Evolutionary conservation across 2,113 vertebrate species (phyloP), one percentile per base, ranked within the genome.

Genomic region (Sterrhoptilus dennistouni): DNA sequence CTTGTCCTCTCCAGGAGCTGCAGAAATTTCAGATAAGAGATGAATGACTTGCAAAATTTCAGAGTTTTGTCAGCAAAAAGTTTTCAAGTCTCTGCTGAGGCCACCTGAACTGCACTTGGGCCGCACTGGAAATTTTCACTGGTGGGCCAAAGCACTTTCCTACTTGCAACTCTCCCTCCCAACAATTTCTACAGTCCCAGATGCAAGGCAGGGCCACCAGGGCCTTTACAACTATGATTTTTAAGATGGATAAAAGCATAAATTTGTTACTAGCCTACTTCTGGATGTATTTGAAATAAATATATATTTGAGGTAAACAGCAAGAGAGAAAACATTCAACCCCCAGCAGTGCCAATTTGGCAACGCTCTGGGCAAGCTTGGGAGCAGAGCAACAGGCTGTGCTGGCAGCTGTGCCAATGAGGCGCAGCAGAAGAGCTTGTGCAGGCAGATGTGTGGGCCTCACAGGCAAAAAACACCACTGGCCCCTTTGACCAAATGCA

Each of bases 311-410:
- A 76, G 49, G 45, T 59, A 85, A 79, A 53, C 10, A 82, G 21
- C 36, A 49, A 54, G 60, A 7, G 11, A 72, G 70, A 75, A 91
- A 87, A 53, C 2, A 0, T 31, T 28, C 53, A 90, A 23, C 12
- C 8, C 29, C 28, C 82, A 75, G 17, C 52, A 60, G 27, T 31
- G 49, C n/a, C 64, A 74, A 56, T 45, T 78, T 87, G 87, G 83
- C 52, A 89, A 53, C 0, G 11, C 60, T 38, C 6, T 1, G 3
- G 52, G 38, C 18, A 47, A 52, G 22, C 33, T 6, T 27, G 27
- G 28, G 59, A 93, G 56, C 47, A 87, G 77, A 87, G 40, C 47
- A 82, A 35, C 64, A 81, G 72, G 52, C 38, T 84, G 68, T 0
- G 1, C 45, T 44, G 79, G 66, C 83, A 60, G 29, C 53, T 0